phyloP scores from a whole-genome alignment of 2,797 vertebrate genomes.

The Trichosurus vulpecula region DNA sequence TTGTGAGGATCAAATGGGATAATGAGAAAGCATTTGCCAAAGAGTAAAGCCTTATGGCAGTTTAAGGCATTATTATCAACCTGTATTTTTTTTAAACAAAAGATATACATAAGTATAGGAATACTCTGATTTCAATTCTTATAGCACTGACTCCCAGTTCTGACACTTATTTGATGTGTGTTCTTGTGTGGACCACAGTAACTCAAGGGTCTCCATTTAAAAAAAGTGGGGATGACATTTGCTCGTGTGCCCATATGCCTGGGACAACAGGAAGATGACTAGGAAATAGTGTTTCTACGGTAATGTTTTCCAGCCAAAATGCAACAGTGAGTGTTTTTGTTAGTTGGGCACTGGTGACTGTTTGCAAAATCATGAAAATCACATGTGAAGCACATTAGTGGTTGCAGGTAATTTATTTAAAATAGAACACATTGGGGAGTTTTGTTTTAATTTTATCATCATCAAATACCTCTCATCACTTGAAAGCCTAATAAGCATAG shows the following conservation, averaged over 20 bases:
- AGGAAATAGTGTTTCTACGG: slow-evolving; percentile 20
- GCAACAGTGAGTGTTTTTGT: neutral
- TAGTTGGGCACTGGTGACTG: neutral
- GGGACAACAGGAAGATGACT: slow-evolving; percentile 9
- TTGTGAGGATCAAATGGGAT: neutral
- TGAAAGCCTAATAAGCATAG: slow-evolving; percentile 70
- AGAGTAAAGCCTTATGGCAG: neutral
- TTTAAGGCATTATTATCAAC: neutral
- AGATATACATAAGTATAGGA: neutral
- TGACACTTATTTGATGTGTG: neutral
- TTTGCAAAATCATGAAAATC: neutral
- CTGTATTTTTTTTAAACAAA: slow-evolving; percentile 7
- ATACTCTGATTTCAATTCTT: neutral
- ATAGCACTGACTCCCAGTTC: neutral
- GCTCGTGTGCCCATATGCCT: neutral
- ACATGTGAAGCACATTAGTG: neutral
- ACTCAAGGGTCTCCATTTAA: slow-evolving; percentile 12
- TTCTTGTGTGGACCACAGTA: neutral
- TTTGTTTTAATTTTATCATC: slow-evolving; percentile 3
- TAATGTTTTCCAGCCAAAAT: neutral
- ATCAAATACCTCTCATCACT: slow-evolving; percentile 54
- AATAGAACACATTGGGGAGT: neutral
- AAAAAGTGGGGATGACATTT: neutral
- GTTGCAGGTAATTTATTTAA: slow-evolving; percentile 53
- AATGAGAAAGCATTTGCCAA: neutral